Base-by-base conservation (phyloP, 1,140 invertebrate species). In the Macrotrachela quadricornifera region DNA sequence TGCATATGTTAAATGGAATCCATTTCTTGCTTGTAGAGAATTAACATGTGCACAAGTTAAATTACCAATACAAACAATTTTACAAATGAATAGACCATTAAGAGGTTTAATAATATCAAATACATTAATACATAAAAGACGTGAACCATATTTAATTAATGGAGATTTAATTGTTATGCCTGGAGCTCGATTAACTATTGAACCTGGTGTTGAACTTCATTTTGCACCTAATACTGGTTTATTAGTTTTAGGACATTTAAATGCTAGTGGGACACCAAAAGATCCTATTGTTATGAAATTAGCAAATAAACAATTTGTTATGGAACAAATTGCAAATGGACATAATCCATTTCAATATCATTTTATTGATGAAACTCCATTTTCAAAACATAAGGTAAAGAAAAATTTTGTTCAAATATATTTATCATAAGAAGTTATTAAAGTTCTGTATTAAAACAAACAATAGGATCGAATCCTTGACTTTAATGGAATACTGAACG, bases 111-210 rank as follows among this genome's bases (percentile, higher is more conserved):
- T 30, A 4, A 4, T 8, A 30, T 30, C 21, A 30, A 30, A 30
- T 30, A 30, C 21, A 30, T 30, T 30, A 30, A 30, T 30, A 4
- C 21, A 30, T 30, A 2, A 8, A 30, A 2, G 21, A 30, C 21
- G 21, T 4, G 21, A 30, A 14, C 85, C 88, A 0, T 96, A 92
- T 61, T 64, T 81, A 10, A 75, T 96, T n/a, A 73, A 76, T 58
- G 78, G 81, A 0, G 94, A 99, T 67, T 76, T 99, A 6, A 99
- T 92, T 0, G 78, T 99, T 0, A 94, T 99, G 90, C 90, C 91
- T 0, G 80, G 66, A 13, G 72, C 77, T 0, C 86, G 80, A 3
- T 67, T 99, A 3, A 80, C 77, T 0, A 86, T 99, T 54, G 77
- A 79, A 53, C 80, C 87, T 6, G 90, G 88, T 9, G 88, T 92